Base-by-base conservation (phyloP, 2,797 vertebrate genomes). In the Cyprinodon diabolis region DNA sequence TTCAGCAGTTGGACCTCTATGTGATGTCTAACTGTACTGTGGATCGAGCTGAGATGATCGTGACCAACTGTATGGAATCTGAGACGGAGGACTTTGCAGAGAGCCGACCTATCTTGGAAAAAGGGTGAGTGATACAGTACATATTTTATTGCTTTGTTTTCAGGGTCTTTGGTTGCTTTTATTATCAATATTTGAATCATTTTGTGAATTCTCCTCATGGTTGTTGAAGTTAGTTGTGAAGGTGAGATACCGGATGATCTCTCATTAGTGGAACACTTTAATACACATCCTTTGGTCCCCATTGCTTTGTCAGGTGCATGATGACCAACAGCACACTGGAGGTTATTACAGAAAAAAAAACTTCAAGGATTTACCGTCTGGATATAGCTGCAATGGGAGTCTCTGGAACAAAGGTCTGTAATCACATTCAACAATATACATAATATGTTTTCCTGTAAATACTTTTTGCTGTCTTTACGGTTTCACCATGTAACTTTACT, bases 91-190 rank as follows among this genome's bases (percentile, higher is more conserved):
- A 94, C 78, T 92, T 94, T 37, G 4, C 47, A 4, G n/a, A 2
- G 0, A n/a, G 68, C 48, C 0, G 0, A 0, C 45, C 80, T 4
- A 21, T 95, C 5, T 1, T 95, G 57, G 10, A 82, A 0, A 47
- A 83, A 23, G 92, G 94, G 94, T 95, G 35, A 92, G 92, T 92
- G 35, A 58, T 37, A 19, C 30, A 30, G 30, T 3, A 30, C 30
- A 30, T 3, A 30, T 19, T 47, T 71, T 60, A 60, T 60, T 37
- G 9, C 11, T 60, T 19, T 9, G 9, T 62, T 63, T 63, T 35
- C 21, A 43, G 9, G 5, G 17, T n/a, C 5, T 1, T 63, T 40
- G 11, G 17, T 63, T 63, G 37, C 30, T 62, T 21, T 43, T 12
- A 49, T 13, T 40, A 0, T 54, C 10, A 1, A 21, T 54, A 54